These are phyloP conservation scores for Actinia equina DNA, from an alignment of 64 coral and sea anemone species.

Conservation along the genomic window DNA sequence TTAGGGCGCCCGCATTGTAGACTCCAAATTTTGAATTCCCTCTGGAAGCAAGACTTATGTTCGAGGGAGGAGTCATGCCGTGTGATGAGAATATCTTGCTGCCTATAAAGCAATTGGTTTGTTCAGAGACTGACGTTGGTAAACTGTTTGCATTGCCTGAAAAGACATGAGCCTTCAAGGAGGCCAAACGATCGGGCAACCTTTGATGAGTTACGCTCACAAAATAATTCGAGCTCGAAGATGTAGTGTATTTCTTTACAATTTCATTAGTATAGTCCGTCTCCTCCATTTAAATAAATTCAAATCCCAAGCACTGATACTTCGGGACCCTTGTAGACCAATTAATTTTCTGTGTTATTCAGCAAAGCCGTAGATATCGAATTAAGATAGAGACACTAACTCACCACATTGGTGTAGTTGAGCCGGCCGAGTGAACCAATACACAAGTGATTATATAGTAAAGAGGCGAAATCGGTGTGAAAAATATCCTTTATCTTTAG, in stretches of 20 bases:
- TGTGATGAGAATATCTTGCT: slow-evolving; percentile 51
- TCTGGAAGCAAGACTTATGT: slow-evolving; percentile 24
- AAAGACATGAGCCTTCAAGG: slow-evolving; percentile 52
- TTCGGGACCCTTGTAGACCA: background rate
- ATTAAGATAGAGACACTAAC: background rate
- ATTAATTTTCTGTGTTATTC: background rate
- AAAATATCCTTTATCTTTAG: background rate
- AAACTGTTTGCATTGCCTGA: slow-evolving; percentile 55
- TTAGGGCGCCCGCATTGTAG: background rate
- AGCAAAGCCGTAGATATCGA: background rate
- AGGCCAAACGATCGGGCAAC: slow-evolving; percentile 34
- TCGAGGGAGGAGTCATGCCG: slow-evolving; percentile 33
- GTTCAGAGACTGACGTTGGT: slow-evolving; percentile 11
- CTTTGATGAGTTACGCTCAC: slow-evolving; percentile 33
- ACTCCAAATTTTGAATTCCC: slow-evolving; percentile 28
- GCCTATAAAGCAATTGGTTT: slow-evolving; percentile 45
- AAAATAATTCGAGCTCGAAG: slow-evolving; percentile 35
- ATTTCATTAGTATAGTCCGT: slow-evolving; percentile 31
- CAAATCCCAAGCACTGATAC: background rate
- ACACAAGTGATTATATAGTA: background rate
- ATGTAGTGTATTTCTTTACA: slow-evolving; percentile 38
- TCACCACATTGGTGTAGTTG: background rate
- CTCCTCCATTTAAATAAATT: slow-evolving; percentile 4
- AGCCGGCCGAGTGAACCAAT: background rate
- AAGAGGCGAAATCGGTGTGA: background rate